phyloP scores from a whole-genome alignment of 2,888 invertebrate species.

The Girardia tigrina region DNA sequence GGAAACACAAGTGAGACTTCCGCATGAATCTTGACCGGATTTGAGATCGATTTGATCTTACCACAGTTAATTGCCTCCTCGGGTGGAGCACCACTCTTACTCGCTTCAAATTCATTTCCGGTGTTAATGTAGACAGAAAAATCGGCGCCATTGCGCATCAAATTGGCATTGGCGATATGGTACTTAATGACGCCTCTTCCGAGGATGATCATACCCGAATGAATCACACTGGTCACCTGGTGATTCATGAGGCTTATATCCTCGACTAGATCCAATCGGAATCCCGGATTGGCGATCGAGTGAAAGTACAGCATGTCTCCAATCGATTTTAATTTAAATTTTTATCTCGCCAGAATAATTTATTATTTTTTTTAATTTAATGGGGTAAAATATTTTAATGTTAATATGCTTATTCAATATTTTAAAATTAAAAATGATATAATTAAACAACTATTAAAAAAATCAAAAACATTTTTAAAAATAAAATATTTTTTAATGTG shows the following conservation, averaged over 20 bases:
- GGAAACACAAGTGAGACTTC: constrained; percentile 89
- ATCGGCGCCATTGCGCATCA: constrained; percentile 58
- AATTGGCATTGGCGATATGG: constrained; percentile 95
- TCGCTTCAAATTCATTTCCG: constrained; percentile 81
- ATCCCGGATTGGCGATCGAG: constrained; percentile 76
- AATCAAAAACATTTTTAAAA: too few species aligned
- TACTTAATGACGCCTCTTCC: constrained; percentile 95
- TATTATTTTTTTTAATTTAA: too few species aligned
- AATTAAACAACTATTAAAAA: too few species aligned
- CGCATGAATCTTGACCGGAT: constrained; percentile 78
- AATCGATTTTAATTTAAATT: too few species aligned
- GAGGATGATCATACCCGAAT: constrained; percentile 87
- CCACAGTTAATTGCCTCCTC: constrained; percentile 99
- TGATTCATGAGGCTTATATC: constrained; percentile 77
- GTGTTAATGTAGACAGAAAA: constrained; percentile 72
- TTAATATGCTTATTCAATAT: too few species aligned
- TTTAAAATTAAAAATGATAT: too few species aligned
- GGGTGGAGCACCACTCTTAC: constrained; percentile 88
- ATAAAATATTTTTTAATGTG: too few species aligned
- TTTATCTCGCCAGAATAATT: too few species aligned
- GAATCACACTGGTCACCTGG: constrained; percentile 77
- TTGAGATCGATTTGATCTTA: constrained; percentile 73
- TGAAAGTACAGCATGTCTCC: constrained; percentile 98
- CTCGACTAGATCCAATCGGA: constrained; percentile 78
- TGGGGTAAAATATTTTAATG: too few species aligned